Base-by-base conservation (phyloP, 2,797 vertebrate genomes). In the Psittacula echo region DNA sequence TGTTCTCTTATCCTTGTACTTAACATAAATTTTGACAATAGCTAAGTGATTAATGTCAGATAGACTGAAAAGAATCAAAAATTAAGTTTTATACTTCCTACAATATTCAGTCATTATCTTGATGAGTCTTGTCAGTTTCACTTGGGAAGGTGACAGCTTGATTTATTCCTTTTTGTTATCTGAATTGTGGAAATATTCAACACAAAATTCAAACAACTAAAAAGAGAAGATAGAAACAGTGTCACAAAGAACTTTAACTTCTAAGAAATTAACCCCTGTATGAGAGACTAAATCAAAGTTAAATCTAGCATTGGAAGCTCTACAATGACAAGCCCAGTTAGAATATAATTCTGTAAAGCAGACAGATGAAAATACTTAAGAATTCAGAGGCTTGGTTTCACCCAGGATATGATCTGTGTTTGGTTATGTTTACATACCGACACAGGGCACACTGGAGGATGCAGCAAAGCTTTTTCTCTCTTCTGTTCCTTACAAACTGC, bases 351-450 rank as follows among this genome's bases (percentile, higher is more conserved):
- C n/a, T 5, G 1, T 37, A 45, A 83, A 73, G 22, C n/a, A 45
- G 10, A 50, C 30, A 39, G 4, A 21, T 26, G 19, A 54, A 80
- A 87, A 62, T 11, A 10, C 9, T 64, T 67, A 37, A 18, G 26
- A 44, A 45, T 66, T 45, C 48, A 65, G 22, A 79, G 23, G 10
- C 9, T 62, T 61, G 29, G 16, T 85, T 88, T 88, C 29, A 61
- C 2, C 5, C 26, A 50, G 3, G 5, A 1, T 34, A 19, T 45
- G 18, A 7, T 34, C 18, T 45, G 11, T 1, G 6, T 48, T 29
- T 72, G 17, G 15, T 1, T 76, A 11, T 19, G 30, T 44, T 70
- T 72, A 42, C 5, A 21, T 24, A 32, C 4, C 16, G 16, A 37
- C 1, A 2, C 16, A 79, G 51, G 4, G 30, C 60, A 53, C 26